These are phyloP conservation scores for Macropus fuliginosus DNA, from an alignment of 2,797 vertebrate genomes.

Conservation along the genomic window DNA sequence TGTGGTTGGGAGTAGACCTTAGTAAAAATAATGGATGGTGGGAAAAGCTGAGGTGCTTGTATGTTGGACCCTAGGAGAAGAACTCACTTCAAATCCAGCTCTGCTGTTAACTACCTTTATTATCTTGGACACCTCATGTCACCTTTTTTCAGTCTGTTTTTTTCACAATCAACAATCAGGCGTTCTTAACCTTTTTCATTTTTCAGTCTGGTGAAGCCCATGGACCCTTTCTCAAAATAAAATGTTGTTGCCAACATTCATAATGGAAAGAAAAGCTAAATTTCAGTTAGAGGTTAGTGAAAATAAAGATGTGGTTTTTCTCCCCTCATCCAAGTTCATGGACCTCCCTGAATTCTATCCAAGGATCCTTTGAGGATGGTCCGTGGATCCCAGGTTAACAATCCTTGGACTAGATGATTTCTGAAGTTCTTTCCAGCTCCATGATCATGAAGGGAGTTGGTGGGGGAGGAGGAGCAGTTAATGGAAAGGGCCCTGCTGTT, in stretches of 20 bases:
- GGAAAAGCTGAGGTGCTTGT: background rate
- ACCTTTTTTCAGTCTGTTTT: background rate
- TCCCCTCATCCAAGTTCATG: background rate
- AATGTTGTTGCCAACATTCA: background rate
- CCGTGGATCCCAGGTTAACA: background rate
- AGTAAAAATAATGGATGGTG: background rate
- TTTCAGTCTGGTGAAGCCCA: background rate
- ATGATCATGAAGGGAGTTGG: background rate
- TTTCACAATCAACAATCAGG: background rate
- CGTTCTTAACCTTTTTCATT: background rate
- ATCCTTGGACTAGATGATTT: background rate
- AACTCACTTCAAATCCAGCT: background rate
- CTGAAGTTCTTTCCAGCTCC: background rate
- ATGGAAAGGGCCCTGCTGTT: constrained; percentile 12
- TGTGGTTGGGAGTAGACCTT: background rate
- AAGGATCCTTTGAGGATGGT: background rate
- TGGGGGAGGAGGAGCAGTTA: constrained; percentile 44
- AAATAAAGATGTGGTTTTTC: background rate
- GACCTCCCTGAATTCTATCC: background rate
- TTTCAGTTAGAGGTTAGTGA: background rate
- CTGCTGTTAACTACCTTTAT: background rate
- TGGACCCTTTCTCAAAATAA: background rate
- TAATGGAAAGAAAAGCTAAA: background rate
- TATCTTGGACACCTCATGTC: background rate
- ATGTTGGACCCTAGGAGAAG: background rate